Evolutionary conservation across 2,797 vertebrate genomes (phyloP).

Genomic region (Pipistrellus kuhlii): DNA sequence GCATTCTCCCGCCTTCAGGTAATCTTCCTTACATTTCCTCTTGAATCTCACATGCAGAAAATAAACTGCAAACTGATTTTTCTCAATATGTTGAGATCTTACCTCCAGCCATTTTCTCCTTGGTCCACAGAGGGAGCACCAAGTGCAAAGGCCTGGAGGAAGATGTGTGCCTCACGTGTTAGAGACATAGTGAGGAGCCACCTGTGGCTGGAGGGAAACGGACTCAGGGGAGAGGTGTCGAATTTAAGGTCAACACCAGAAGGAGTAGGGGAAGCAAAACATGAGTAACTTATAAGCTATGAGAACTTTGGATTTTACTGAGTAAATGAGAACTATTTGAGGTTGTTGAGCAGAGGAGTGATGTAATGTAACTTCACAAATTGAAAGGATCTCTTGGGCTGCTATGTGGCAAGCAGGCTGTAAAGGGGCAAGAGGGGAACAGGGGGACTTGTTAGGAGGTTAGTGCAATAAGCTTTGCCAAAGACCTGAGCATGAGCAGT

Average conservation of each 20-base stretch:
- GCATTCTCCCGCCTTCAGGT: background rate
- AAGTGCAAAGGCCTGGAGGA: background rate
- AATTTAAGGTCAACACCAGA: background rate
- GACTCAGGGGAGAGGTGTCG: background rate
- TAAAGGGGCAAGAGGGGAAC: conserved; percentile 33
- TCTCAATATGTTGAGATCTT: background rate
- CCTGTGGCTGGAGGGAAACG: background rate
- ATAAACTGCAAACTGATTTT: background rate
- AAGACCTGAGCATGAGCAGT: background rate
- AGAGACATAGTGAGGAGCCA: background rate
- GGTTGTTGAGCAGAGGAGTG: background rate
- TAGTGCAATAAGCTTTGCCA: conserved; percentile 29
- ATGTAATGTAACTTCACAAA: conserved; percentile 29
- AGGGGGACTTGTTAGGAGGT: conserved; percentile 14
- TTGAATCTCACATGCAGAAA: background rate
- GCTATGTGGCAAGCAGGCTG: background rate
- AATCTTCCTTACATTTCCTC: background rate
- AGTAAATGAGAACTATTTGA: background rate
- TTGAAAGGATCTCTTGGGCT: background rate
- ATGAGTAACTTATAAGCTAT: background rate
- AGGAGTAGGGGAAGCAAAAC: background rate
- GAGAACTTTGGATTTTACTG: background rate
- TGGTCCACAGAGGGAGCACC: background rate
- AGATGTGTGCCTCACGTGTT: background rate
- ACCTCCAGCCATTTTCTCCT: background rate